Evolutionary conservation across 1,140 invertebrate genomes (phyloP).

Genomic region (Chrysopa pallens): DNA sequence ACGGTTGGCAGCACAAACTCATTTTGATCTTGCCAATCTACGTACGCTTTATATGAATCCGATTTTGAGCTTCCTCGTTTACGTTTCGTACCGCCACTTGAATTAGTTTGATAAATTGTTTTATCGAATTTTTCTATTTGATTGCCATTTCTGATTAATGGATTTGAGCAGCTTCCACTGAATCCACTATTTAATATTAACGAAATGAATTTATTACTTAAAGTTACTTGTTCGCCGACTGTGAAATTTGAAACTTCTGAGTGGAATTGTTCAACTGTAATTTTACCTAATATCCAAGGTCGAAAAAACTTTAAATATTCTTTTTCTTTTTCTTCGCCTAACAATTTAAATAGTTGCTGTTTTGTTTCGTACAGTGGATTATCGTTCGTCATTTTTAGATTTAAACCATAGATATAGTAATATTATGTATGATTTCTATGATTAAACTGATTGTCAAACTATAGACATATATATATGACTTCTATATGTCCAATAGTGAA

Average conservation of each 20-base stretch:
- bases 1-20: slow-evolving; percentile 1
- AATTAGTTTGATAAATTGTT: slow-evolving; percentile 26
- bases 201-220: slow-evolving; percentile 69
- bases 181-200: slow-evolving; percentile 59
- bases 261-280: slow-evolving; percentile 68
- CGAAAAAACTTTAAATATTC: not conserved
- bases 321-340: not conserved
- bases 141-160: slow-evolving; percentile 22
- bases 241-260: slow-evolving; percentile 49
- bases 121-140: slow-evolving; percentile 30
- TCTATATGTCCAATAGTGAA: too few relatives aligned
- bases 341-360: not conserved
- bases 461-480: too few relatives aligned
- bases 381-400: too few relatives aligned
- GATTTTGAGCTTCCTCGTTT: slow-evolving; percentile 45
- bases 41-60: slow-evolving; percentile 34
- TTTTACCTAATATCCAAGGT: slow-evolving; percentile 6
- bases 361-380: too few relatives aligned
- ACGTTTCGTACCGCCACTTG: slow-evolving; percentile 30
- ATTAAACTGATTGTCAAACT: too few relatives aligned
- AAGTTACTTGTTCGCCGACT: slow-evolving; percentile 45
- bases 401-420: too few relatives aligned
- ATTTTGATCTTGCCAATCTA: slow-evolving; percentile 23
- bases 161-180: slow-evolving; percentile 19
- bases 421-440: too few relatives aligned